Percentiles rank a stretch among this genome's conserved stretches.
These are phyloP conservation scores for Ectemnius lituratus DNA, from an alignment of 2,888 invertebrate genomes.

Conservation along the genomic window DNA sequence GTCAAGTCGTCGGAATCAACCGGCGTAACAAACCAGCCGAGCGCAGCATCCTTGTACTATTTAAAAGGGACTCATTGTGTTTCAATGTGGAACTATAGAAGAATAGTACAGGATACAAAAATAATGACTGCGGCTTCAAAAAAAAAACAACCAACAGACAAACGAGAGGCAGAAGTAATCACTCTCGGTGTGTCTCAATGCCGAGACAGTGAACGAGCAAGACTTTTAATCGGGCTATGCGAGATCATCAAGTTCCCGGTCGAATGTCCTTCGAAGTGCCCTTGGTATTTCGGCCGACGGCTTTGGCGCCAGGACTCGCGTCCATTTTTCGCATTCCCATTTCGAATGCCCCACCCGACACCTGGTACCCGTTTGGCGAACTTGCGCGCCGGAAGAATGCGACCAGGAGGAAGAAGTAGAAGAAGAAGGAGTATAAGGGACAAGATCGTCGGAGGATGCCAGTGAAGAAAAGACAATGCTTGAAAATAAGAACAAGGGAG, in stretches of 20 bases:
- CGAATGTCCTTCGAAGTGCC: slow-evolving; percentile 29
- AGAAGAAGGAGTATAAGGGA: background rate
- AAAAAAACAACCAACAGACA: no score
- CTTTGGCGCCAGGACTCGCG: slow-evolving; percentile 29
- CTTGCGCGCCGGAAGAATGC: background rate
- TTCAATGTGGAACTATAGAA: no score
- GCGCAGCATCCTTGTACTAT: no score
- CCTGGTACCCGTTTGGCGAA: background rate
- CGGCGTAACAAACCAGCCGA: no score
- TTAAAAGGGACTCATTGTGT: no score
- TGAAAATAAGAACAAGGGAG: background rate
- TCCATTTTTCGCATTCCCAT: slow-evolving; percentile 14
- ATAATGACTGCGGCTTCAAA: no score
- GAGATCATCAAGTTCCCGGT: background rate
- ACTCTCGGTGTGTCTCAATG: background rate
- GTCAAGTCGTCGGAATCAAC: no score
- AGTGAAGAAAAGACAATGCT: background rate
- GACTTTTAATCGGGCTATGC: background rate
- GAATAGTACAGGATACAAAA: no score
- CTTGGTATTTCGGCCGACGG: slow-evolving; percentile 42
- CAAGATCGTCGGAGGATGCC: no score
- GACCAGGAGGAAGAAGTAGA: background rate
- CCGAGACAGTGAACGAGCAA: background rate
- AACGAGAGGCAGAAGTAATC: no score
- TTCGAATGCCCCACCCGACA: background rate